Conservation (phyloP, 2,797 vertebrate species). For the Typhlichthys subterraneus region DNA sequence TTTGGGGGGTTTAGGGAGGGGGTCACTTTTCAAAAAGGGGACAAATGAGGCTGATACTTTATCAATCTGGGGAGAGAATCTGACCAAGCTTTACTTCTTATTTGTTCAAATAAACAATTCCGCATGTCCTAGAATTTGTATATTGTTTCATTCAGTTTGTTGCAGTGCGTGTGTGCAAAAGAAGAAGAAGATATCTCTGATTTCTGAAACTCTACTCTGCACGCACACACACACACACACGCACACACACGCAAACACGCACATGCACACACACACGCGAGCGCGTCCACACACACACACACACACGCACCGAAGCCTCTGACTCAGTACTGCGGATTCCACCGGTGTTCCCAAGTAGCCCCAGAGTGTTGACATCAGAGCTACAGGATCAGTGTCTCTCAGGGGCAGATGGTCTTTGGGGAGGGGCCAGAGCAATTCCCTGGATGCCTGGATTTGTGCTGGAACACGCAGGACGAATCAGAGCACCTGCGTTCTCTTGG, state of each 20-base stretch:
- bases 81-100: neutral
- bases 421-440: constrained; percentile 55
- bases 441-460: constrained; percentile 72
- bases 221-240: neutral
- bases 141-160: constrained; percentile 21
- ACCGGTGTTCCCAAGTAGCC: constrained; percentile 59
- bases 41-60: no score
- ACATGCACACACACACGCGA: no score
- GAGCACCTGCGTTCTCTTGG: constrained; percentile 77
- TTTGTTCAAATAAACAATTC: constrained; percentile 23
- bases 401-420: constrained; percentile 70
- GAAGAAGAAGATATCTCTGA: constrained; percentile 9
- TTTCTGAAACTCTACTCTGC: constrained; percentile 7
- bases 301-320: constrained; percentile 32
- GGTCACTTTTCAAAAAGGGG: no score
- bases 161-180: neutral
- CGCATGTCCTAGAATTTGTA: constrained; percentile 1
- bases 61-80: constrained; percentile 13
- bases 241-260: neutral
- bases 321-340: constrained; percentile 64
- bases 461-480: constrained; percentile 78
- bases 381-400: constrained; percentile 67
- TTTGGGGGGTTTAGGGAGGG: no score
- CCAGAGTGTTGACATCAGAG: constrained; percentile 72
- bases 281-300: neutral